These are phyloP conservation scores for Calypte anna DNA, from an alignment of 2,113 vertebrate species.

Conservation along the genomic window DNA sequence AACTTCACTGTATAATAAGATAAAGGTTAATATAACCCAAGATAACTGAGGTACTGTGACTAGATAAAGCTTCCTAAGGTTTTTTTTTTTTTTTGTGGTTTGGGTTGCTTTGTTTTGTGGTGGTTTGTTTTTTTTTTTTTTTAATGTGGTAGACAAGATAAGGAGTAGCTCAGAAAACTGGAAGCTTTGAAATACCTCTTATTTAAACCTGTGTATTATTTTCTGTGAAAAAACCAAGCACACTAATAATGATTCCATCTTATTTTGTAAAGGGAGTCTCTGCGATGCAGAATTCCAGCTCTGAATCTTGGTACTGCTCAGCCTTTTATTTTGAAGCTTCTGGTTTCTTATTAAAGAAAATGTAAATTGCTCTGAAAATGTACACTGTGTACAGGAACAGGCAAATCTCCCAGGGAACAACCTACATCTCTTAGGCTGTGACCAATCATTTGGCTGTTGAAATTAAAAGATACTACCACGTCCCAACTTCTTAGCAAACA, in stretches of 20 bases:
- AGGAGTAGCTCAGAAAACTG: not conserved
- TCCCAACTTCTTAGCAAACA: not conserved
- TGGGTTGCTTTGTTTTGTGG: not conserved
- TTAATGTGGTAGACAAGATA: not conserved
- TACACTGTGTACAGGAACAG: constrained; percentile 11
- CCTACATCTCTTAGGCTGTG: constrained; percentile 61
- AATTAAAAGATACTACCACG: constrained; percentile 53
- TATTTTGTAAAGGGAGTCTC: not conserved
- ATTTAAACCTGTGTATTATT: not conserved
- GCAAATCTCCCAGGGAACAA: constrained; percentile 56
- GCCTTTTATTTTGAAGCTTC: constrained; percentile 57
- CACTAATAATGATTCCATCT: not conserved
- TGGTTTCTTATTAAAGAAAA: constrained; percentile 57
- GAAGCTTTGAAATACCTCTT: not conserved
- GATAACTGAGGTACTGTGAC: not conserved
- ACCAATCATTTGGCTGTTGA: constrained; percentile 55
- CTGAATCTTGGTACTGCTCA: not conserved
- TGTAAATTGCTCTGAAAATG: constrained; percentile 49
- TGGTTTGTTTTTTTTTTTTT: not conserved
- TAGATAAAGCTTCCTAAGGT: not conserved
- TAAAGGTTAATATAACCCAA: not conserved
- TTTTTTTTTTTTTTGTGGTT: not conserved
- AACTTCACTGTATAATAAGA: not conserved
- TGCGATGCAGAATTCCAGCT: not conserved
- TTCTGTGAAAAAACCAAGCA: not conserved